phyloP scores from a whole-genome alignment of 2,113 vertebrate species.

The Sorex fumeus region DNA sequence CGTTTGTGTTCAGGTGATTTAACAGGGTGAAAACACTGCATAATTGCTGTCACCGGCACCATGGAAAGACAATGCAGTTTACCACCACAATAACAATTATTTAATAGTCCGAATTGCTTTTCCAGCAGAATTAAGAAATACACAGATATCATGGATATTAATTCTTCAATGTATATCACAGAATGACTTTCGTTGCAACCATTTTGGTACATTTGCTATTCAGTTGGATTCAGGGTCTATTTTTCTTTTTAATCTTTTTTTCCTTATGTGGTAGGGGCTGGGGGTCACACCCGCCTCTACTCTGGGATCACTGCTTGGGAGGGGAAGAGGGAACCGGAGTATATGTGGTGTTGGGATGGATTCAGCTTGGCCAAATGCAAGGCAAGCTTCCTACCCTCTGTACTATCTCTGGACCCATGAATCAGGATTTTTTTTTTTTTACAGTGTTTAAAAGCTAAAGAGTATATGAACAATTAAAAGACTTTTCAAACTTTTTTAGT shows the following conservation, averaged over 20 bases:
- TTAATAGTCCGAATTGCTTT: conserved; percentile 53
- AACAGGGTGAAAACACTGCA: conserved; percentile 58
- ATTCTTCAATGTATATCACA: conserved; percentile 5
- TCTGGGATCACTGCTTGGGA: too few relatives aligned
- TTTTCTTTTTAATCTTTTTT: too few relatives aligned
- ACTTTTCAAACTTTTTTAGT: conserved; percentile 37
- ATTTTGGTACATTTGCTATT: background rate
- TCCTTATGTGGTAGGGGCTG: too few relatives aligned
- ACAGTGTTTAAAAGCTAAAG: conserved; percentile 19
- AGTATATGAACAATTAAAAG: conserved; percentile 26
- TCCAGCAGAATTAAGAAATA: conserved; percentile 50
- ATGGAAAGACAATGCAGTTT: conserved; percentile 44
- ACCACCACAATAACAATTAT: conserved; percentile 24
- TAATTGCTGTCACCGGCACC: conserved; percentile 17
- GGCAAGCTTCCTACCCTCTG: too few relatives aligned
- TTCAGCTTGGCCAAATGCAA: too few relatives aligned
- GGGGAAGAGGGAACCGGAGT: too few relatives aligned
- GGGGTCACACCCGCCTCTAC: too few relatives aligned
- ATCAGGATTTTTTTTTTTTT: too few relatives aligned
- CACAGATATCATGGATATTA: conserved; percentile 7
- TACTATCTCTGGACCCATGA: too few relatives aligned
- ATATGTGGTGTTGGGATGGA: too few relatives aligned
- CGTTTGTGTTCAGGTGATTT: conserved; percentile 71
- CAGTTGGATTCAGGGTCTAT: background rate
- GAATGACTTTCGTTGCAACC: too few relatives aligned